phyloP scores from a whole-genome alignment of 2,888 invertebrate species.

The Acleris cristana region DNA sequence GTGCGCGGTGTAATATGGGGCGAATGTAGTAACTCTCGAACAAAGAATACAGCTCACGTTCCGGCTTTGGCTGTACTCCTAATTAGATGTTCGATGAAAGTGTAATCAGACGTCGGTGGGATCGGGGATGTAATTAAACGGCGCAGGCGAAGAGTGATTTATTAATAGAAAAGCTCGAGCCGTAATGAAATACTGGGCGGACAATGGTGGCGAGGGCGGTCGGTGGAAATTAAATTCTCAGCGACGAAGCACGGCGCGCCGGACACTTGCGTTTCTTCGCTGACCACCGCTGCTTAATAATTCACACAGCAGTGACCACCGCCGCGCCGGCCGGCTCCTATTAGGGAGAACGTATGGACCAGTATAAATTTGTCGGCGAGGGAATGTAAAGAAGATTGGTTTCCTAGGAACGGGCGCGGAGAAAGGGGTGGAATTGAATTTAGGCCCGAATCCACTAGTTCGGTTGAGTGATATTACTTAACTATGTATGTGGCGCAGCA shows the following conservation, averaged over 20 bases:
- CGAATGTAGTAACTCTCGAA: conserved; percentile 71
- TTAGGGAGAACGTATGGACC: conserved; percentile 74
- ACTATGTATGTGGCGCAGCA: conserved; percentile 58
- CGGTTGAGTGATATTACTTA: conserved; percentile 74
- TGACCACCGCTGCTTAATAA: conserved; percentile 66
- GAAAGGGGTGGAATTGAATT: conserved; percentile 80
- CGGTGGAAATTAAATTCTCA: conserved; percentile 82
- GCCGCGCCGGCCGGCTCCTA: conserved; percentile 54
- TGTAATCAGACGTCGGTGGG: conserved; percentile 82
- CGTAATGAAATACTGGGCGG: conserved; percentile 83
- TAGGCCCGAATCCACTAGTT: conserved; percentile 75
- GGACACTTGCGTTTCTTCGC: conserved; percentile 67
- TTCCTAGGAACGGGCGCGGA: conserved; percentile 71
- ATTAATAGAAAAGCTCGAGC: conserved; percentile 84
- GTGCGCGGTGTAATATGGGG: conserved; percentile 68
- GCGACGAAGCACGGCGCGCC: conserved; percentile 57
- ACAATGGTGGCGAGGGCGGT: conserved; percentile 79
- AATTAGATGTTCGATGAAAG: conserved; percentile 84
- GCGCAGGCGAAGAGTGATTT: conserved; percentile 83
- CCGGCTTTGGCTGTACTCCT: conserved; percentile 75
- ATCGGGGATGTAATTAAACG: conserved; percentile 83
- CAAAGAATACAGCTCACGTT: conserved; percentile 71
- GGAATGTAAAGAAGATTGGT: conserved; percentile 82
- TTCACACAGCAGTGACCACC: conserved; percentile 58
- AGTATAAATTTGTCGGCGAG: conserved; percentile 81